Evolutionary conservation across 2,113 vertebrate species (phyloP).

Genomic region (Pantherophis guttatus): DNA sequence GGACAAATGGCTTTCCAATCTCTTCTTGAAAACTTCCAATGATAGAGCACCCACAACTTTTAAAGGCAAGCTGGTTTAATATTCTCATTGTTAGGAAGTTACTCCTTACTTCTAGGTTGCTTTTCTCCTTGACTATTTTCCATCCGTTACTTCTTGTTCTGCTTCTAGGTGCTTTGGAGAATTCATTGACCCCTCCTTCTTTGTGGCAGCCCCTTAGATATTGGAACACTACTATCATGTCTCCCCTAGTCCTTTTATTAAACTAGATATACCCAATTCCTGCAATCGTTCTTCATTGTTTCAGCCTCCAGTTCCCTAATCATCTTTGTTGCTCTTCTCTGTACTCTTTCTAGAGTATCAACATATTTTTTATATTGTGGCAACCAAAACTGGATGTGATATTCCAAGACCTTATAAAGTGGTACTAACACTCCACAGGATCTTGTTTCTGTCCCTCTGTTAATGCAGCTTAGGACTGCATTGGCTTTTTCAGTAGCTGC

Average conservation of each 20-base stretch:
- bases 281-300: background rate
- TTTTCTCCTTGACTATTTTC: background rate
- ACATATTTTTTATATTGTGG: background rate
- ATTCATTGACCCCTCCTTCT: background rate
- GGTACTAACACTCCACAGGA: no score
- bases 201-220: background rate
- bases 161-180: background rate
- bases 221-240: background rate
- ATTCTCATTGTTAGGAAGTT: background rate
- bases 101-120: background rate
- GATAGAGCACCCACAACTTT: background rate
- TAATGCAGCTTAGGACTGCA: background rate
- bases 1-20: background rate
- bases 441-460: background rate
- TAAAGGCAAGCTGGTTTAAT: background rate
- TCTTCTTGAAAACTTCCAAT: background rate
- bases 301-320: background rate
- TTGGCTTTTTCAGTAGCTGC: background rate
- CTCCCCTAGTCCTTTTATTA: background rate
- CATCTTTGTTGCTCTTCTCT: background rate
- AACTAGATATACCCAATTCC: background rate
- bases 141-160: background rate
- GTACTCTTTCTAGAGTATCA: background rate
- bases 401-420: background rate
- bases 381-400: background rate